A percentile compares a stretch with the other conserved stretches of the same genome.
Evolutionary conservation across 2,797 vertebrate species (phyloP).

Genomic region (Pipistrellus pygmaeus): DNA sequence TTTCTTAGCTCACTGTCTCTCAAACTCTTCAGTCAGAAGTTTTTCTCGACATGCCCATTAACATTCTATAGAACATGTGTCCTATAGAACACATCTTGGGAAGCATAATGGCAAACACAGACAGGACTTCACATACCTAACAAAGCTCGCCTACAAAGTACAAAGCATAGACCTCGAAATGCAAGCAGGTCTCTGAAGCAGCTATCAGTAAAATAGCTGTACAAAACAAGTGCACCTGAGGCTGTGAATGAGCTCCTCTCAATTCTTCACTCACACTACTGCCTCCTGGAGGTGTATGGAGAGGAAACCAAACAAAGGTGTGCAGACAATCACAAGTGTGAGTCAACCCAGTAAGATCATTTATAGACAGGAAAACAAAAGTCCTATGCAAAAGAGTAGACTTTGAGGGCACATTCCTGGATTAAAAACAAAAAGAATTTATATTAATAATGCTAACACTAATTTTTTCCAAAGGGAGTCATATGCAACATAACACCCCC

Average conservation of each 20-base stretch:
- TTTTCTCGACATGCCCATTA: not conserved
- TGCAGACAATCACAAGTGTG: too few relatives aligned
- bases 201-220: not conserved
- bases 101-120: not conserved
- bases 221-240: not conserved
- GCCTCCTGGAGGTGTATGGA: not conserved
- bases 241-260: not conserved
- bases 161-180: not conserved
- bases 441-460: not conserved
- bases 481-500: not conserved
- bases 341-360: not conserved
- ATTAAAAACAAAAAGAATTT: constrained; percentile 2
- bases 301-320: not conserved
- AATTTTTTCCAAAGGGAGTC: not conserved
- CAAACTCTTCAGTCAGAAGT: constrained; percentile 7
- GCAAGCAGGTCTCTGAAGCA: not conserved
- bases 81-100: not conserved
- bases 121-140: not conserved
- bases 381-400: not conserved
- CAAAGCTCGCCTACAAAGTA: not conserved
- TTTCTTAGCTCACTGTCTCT: not conserved
- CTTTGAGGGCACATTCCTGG: not conserved
- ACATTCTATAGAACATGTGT: not conserved
- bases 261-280: not conserved
- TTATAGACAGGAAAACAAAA: not conserved